Conservation (phyloP, 2,888 invertebrate species). For the Punctoribates punctum region DNA sequence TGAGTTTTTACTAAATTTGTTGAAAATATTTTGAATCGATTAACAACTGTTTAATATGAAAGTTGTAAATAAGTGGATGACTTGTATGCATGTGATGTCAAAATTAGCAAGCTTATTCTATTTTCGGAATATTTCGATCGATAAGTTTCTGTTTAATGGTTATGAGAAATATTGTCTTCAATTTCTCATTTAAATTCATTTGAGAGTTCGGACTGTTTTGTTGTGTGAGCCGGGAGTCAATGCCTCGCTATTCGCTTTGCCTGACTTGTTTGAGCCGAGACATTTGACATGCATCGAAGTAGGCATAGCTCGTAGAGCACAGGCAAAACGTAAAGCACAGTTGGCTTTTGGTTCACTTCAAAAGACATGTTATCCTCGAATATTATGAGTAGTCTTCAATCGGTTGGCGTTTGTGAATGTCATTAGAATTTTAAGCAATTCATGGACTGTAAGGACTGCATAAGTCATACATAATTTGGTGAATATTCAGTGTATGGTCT, state of each 20-base stretch:
- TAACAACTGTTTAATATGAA: too few relatives aligned
- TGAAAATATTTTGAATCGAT: too few relatives aligned
- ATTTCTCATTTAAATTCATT: not conserved
- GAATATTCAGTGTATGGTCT: not conserved
- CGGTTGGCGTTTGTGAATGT: constrained; percentile 18
- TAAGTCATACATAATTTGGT: constrained; percentile 26
- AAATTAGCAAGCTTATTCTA: too few relatives aligned
- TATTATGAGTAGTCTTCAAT: constrained; percentile 5
- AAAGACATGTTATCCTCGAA: not conserved
- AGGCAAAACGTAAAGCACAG: not conserved
- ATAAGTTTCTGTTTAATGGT: not conserved
- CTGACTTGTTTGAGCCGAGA: constrained; percentile 25
- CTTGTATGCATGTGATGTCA: too few relatives aligned
- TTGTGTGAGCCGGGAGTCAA: not conserved
- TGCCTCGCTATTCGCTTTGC: constrained; percentile 3
- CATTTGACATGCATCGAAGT: constrained; percentile 22
- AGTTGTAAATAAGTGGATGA: too few relatives aligned
- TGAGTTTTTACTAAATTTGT: too few relatives aligned
- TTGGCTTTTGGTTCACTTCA: not conserved
- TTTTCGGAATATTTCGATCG: not conserved
- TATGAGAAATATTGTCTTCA: not conserved
- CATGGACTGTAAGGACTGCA: not conserved
- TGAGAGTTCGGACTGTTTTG: not conserved
- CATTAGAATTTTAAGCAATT: constrained; percentile 16
- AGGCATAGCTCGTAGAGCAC: not conserved